A percentile compares a stretch with the other conserved stretches of the same genome.
phyloP scores from a whole-genome alignment of 2,113 vertebrate genomes.

The Alouatta palliata region DNA sequence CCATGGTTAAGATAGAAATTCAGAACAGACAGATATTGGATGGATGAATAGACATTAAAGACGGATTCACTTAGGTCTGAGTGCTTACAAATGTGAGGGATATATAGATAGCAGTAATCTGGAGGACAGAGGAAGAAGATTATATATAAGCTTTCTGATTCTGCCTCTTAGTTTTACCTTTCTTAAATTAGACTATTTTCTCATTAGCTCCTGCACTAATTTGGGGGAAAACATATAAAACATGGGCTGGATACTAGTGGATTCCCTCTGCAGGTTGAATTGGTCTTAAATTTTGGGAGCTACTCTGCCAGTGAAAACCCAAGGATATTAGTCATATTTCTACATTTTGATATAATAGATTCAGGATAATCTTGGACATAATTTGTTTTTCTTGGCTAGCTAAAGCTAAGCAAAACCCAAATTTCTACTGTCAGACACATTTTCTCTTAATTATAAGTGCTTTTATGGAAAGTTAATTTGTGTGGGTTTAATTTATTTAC shows the following conservation, averaged over 20 bases:
- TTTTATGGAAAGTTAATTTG: constrained; percentile 75
- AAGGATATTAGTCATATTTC: constrained; percentile 40
- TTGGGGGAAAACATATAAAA: background rate
- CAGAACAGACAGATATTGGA: background rate
- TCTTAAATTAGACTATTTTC: background rate
- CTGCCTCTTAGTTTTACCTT: background rate
- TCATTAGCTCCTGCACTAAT: background rate
- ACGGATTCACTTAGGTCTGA: background rate
- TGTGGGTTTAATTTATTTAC: constrained; percentile 79
- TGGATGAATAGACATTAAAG: background rate
- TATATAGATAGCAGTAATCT: background rate
- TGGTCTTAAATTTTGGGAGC: background rate
- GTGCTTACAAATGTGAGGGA: background rate
- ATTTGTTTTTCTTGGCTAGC: constrained; percentile 65
- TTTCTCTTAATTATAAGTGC: constrained; percentile 63
- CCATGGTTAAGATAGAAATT: background rate
- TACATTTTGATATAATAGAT: constrained; percentile 42
- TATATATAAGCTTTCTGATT: background rate
- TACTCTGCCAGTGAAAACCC: background rate
- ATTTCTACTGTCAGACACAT: constrained; percentile 61
- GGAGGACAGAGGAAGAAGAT: background rate
- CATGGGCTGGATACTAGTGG: background rate
- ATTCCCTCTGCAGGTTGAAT: background rate
- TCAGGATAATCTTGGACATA: constrained; percentile 57
- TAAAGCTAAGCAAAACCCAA: constrained; percentile 67